phyloP scores from a whole-genome alignment of 2,888 invertebrate species.

The Cyrtodaria siliqua region DNA sequence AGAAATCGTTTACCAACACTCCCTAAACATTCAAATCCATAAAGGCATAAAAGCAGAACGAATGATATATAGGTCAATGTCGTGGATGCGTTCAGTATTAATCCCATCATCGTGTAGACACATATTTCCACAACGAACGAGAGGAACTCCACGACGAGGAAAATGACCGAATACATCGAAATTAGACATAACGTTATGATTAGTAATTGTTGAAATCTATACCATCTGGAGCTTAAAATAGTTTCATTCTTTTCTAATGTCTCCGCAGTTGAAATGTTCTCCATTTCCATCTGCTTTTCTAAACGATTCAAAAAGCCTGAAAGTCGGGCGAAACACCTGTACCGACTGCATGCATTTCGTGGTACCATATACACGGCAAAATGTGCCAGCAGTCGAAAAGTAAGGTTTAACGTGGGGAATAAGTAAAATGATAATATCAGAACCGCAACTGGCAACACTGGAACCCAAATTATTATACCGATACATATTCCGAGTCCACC shows the following conservation, averaged over 20 bases:
- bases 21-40: slow-evolving; percentile 79
- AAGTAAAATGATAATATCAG: slow-evolving; percentile 76
- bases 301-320: slow-evolving; percentile 9
- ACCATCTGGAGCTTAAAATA: slow-evolving; percentile 21
- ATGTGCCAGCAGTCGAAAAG: slow-evolving; percentile 74
- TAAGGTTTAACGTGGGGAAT: slow-evolving; percentile 79
- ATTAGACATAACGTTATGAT: slow-evolving; percentile 70
- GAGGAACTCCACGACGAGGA: slow-evolving; percentile 79
- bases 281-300: slow-evolving; percentile 32
- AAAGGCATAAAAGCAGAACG: slow-evolving; percentile 74
- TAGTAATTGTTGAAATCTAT: slow-evolving; percentile 58
- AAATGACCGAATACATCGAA: slow-evolving; percentile 73
- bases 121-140: slow-evolving; percentile 81
- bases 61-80: slow-evolving; percentile 79
- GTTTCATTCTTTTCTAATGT: slow-evolving; percentile 51
- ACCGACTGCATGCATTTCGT: slow-evolving; percentile 18
- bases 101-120: slow-evolving; percentile 81
- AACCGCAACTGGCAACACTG: slow-evolving; percentile 71
- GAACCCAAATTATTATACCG: slow-evolving; percentile 72
- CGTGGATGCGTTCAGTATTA: slow-evolving; percentile 79
- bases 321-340: slow-evolving; percentile 9
- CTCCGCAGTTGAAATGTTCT: slow-evolving; percentile 51
- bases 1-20: slow-evolving; percentile 78
- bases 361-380: slow-evolving; percentile 72
- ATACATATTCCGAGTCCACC: slow-evolving; percentile 78